These are phyloP conservation scores for Macquaria australasica DNA, from an alignment of 2,113 vertebrate species.

Conservation along the genomic window DNA sequence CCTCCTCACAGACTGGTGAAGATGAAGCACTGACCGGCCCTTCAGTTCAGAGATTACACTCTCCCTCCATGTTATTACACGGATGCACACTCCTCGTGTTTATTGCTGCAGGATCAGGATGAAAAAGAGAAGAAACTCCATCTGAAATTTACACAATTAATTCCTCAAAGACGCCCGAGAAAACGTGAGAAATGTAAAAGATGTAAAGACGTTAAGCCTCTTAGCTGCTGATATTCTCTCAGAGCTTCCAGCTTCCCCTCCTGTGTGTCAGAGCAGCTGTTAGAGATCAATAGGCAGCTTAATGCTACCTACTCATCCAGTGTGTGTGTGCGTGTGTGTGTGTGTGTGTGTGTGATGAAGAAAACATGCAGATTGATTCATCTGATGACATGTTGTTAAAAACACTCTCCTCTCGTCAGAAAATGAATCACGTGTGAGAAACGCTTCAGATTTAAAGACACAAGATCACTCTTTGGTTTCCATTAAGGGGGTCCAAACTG, in stretches of 20 bases:
- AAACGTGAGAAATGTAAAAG: neutral
- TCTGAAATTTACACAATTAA: neutral
- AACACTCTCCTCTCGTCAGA: too few species aligned
- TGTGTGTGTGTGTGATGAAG: neutral
- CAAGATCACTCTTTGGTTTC: too few species aligned
- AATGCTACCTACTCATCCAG: neutral
- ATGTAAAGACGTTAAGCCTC: neutral
- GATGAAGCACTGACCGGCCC: neutral
- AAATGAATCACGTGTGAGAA: too few species aligned
- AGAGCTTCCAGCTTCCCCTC: neutral
- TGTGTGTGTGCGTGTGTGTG: neutral
- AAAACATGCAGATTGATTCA: too few species aligned
- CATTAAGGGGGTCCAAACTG: too few species aligned
- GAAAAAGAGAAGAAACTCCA: neutral
- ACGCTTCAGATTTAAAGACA: too few species aligned
- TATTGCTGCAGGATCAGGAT: conserved; percentile 8
- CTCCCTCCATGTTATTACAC: neutral
- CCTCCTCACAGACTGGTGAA: neutral
- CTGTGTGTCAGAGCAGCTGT: conserved; percentile 11
- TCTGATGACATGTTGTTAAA: too few species aligned
- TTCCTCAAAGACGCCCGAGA: conserved; percentile 2
- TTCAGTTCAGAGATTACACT: too few species aligned
- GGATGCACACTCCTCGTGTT: neutral
- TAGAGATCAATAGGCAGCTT: neutral
- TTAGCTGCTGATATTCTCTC: neutral